These are phyloP conservation scores for Ruditapes philippinarum DNA, from an alignment of 1,140 invertebrate species.

Conservation along the genomic window DNA sequence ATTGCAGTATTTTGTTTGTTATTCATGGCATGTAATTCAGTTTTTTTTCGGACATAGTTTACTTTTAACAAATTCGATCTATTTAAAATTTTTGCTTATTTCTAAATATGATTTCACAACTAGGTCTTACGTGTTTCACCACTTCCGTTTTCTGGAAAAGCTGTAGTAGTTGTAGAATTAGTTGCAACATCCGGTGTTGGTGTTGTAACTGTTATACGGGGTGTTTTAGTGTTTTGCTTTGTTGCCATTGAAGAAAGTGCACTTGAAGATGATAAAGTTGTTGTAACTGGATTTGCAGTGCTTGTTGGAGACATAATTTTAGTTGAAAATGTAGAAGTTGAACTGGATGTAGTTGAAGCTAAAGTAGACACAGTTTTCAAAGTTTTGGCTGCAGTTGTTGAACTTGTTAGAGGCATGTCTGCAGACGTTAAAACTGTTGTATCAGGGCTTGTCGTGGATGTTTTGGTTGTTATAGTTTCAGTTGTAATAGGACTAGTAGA, in stretches of 20 bases:
- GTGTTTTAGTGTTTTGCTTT: too few relatives aligned
- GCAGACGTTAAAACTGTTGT: background rate
- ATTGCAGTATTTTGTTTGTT: too few relatives aligned
- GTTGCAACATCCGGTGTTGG: background rate
- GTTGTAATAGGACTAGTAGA: background rate
- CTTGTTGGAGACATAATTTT: background rate
- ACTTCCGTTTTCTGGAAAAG: too few relatives aligned
- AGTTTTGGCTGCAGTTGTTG: background rate
- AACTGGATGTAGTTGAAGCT: background rate
- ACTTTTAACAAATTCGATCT: too few relatives aligned
- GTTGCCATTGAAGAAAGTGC: background rate
- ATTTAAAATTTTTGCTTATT: too few relatives aligned
- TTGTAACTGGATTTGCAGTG: too few relatives aligned
- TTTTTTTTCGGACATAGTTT: too few relatives aligned
- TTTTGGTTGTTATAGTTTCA: conserved; percentile 12
- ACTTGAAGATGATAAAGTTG: background rate
- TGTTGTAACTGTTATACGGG: background rate
- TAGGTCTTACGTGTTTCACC: too few relatives aligned
- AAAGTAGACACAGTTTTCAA: background rate
- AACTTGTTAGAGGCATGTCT: conserved; percentile 1
- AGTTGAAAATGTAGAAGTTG: background rate
- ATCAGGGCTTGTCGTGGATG: background rate
- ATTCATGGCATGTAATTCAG: too few relatives aligned
- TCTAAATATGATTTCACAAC: too few relatives aligned
- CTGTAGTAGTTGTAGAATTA: too few relatives aligned